Evolutionary conservation across 2,113 vertebrate genomes (phyloP).

Genomic region (Tretioscincus oriximinensis): DNA sequence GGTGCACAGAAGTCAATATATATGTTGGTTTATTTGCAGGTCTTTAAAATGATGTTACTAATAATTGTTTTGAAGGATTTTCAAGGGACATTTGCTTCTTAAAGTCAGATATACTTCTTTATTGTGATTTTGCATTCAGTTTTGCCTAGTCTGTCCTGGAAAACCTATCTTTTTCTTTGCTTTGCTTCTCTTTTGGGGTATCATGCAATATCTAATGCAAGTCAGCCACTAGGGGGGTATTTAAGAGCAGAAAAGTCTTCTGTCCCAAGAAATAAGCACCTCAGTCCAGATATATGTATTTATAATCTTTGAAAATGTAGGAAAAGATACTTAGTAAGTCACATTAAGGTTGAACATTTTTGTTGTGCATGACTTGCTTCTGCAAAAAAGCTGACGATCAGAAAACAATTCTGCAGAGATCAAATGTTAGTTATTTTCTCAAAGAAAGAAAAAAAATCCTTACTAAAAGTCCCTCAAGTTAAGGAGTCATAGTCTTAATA

Average conservation of each 20-base stretch:
- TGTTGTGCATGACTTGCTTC: constrained; percentile 39
- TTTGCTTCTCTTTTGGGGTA: constrained; percentile 42
- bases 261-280: constrained; percentile 26
- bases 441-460: constrained; percentile 21
- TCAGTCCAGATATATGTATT: constrained; percentile 33
- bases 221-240: constrained; percentile 45
- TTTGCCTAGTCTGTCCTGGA: background rate
- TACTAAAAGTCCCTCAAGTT: constrained; percentile 51
- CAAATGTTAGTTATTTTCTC: constrained; percentile 42
- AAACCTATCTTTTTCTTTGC: background rate
- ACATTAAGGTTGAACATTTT: constrained; percentile 51
- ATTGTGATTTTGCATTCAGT: background rate
- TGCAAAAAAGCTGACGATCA: accelerated
- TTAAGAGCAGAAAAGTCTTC: constrained; percentile 35
- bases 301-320: constrained; percentile 52
- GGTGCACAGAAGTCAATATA: background rate
- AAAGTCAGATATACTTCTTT: background rate
- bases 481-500: constrained; percentile 60
- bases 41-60: accelerated
- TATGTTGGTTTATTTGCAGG: background rate
- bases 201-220: constrained; percentile 34
- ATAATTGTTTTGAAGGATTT: background rate
- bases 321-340: constrained; percentile 45
- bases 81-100: background rate
- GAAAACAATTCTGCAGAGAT: constrained; percentile 60